phyloP scores from a whole-genome alignment of 2,888 invertebrate genomes.

The Nudaria mundana region DNA sequence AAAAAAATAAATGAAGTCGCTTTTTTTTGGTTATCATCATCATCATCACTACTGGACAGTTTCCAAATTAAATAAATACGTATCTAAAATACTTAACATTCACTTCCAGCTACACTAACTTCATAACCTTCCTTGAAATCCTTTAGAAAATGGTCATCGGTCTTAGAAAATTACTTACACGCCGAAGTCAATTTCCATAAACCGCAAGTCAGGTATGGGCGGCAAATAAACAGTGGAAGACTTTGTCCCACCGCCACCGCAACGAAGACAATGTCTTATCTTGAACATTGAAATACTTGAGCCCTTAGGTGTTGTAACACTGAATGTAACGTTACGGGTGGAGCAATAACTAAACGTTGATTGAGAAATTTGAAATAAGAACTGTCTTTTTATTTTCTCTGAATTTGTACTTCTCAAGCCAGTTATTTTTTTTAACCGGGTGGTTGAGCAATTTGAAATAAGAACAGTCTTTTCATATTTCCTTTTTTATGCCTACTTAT shows the following conservation, averaged over 20 bases:
- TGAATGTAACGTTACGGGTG: not conserved
- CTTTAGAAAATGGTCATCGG: slow-evolving; percentile 58
- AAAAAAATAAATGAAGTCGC: too few species aligned
- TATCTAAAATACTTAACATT: not conserved
- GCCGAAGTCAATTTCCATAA: slow-evolving; percentile 63
- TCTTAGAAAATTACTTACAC: slow-evolving; percentile 78
- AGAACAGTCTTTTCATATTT: too few species aligned
- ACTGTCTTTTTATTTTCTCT: not conserved
- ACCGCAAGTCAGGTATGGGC: slow-evolving; percentile 70
- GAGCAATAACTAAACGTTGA: not conserved
- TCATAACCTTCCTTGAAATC: slow-evolving; percentile 29
- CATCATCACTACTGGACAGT: too few species aligned
- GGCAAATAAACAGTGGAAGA: slow-evolving; percentile 67
- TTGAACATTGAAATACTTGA: slow-evolving; percentile 42
- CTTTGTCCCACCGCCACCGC: slow-evolving; percentile 70
- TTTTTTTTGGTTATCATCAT: too few species aligned
- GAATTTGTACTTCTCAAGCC: too few species aligned
- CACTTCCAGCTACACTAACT: slow-evolving; percentile 29
- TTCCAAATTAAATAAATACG: too few species aligned
- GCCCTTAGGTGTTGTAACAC: slow-evolving; percentile 5
- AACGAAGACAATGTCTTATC: slow-evolving; percentile 67
- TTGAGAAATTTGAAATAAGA: not conserved
- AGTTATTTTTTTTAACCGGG: too few species aligned
- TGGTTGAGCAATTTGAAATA: too few species aligned
- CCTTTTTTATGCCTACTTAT: too few species aligned